Evolutionary conservation across 1,140 invertebrate species (phyloP), one percentile per base, ranked within the genome.

Genomic region (Drosophila repletoides): DNA sequence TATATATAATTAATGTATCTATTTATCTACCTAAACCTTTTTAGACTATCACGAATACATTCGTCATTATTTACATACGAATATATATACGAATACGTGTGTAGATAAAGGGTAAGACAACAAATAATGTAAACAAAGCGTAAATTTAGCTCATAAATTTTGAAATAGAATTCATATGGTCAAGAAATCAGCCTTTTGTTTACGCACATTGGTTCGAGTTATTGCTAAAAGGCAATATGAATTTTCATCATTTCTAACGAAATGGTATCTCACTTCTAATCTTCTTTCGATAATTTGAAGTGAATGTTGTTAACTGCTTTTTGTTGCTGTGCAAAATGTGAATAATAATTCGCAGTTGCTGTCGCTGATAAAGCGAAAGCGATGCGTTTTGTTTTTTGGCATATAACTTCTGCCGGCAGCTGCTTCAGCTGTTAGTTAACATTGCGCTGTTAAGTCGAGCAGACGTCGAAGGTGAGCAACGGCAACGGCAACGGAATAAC

Each of bases 331-430:
- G 60, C 40, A 28, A 12, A 9, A 17, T 15, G 21, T 34, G 28
- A n/a, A 59, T 59, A 48, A 48, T 24, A 21, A 24, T 34, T 51
- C 15, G 34, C 7, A n/a, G 22, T 6, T 12, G 12, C 10, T 19
- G 28, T 49, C 24, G 10, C 33, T 6, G 12, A 31, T 38, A 19
- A 26, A 29, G 22, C 46, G 68, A 76, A 72, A 83, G 5, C 29
- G 22, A 49, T 68, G 55, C 43, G 33, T 21, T 48, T 33, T 15
- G 6, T 40, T 19, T 5, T 40, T 19, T 28, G 17, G 5, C 51
- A 75, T 80, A 76, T 72, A 83, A 76, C 49, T 56, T 45, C 56
- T 72, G 38, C 12, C 17, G 14, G 4, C 10, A 17, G 3, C 17
- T 9, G 17, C 1, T 3, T 22, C 19, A 12, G 22, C 64, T 38